These are phyloP conservation scores for Microctenopoma steveboyesi DNA, from an alignment of 2,797 vertebrate species.

Conservation along the genomic window DNA sequence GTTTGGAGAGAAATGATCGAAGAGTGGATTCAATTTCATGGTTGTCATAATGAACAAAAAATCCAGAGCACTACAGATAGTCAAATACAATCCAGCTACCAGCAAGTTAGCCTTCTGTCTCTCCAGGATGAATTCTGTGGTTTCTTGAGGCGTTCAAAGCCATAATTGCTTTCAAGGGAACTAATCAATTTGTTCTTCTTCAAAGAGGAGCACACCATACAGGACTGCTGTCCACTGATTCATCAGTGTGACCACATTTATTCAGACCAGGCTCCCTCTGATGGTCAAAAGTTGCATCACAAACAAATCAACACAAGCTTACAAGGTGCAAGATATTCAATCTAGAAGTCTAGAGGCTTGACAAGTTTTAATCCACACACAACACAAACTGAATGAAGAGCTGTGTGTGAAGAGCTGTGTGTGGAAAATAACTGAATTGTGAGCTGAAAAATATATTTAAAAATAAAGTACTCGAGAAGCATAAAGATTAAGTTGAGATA, in stretches of 20 bases:
- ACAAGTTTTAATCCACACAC: not conserved
- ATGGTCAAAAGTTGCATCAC: slow-evolving; percentile 42
- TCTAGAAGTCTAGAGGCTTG: not conserved
- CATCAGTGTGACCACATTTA: slow-evolving; percentile 17
- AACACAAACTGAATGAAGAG: not conserved
- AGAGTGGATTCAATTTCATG: slow-evolving; percentile 9
- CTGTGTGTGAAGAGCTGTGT: not conserved
- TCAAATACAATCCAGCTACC: slow-evolving; percentile 17
- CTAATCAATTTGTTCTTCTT: slow-evolving; percentile 26
- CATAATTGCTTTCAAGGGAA: slow-evolving; percentile 21
- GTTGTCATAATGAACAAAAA: slow-evolving; percentile 4
- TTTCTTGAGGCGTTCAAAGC: slow-evolving; percentile 9
- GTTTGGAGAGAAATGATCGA: not conserved
- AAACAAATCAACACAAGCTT: not conserved
- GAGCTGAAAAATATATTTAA: not conserved
- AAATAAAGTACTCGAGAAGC: too few relatives aligned
- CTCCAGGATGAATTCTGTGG: slow-evolving; percentile 15
- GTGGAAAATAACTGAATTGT: not conserved
- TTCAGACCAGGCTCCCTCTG: slow-evolving; percentile 54
- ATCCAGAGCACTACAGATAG: not conserved
- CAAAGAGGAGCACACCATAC: slow-evolving; percentile 1
- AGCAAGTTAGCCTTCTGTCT: slow-evolving; percentile 16
- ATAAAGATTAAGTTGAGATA: too few relatives aligned
- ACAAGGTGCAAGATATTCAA: not conserved
- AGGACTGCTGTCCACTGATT: not conserved